Evolutionary conservation across 1,140 invertebrate genomes (phyloP), one percentile per base, ranked within the genome.

Genomic region (Carposina sasakii): DNA sequence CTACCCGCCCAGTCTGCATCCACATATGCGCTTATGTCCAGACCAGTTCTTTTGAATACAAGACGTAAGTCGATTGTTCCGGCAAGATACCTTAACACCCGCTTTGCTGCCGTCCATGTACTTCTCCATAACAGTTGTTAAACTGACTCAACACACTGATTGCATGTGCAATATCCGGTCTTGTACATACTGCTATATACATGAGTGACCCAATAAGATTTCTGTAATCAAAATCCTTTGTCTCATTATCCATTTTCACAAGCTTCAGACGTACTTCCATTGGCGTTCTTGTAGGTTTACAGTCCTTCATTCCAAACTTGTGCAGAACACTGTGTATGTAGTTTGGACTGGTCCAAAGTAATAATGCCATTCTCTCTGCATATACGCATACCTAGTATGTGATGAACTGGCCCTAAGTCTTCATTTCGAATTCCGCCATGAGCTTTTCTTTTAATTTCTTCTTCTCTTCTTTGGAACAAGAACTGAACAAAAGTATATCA

Each of bases 1-100:
- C 52, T 48, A 47, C 63, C 43, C 15, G 44, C 65, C 56, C 68
- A 73, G 33, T 73, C 69, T 8, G 72, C 74, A 55, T 85, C 81
- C 16, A 62, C 52, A 51, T 58, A 54, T 33, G 71, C 60, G 28
- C 9, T 37, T 10, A 16, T n/a, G 20, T 15, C 3, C 4, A 19
- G 5, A 19, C 2, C 13, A 8, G 41, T 28, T 20, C 34, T 31
- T 34, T 28, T 10, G 37, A 36, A 39, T 37, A 5, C 17, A 19
- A 37, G 3, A 19, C 17, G 2, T 17, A n/a, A 48, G 13, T 37
- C 23, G 16, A 39, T 39, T 2, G 36, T 48, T 5, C 46, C 46
- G 17, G 37, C 40, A 2, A 48, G 28, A 19, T 48, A 40, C 28
- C 46, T 24, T 15, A 48, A 15, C 4, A 48, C 23, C 5, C 36